A percentile compares a stretch with the other conserved stretches of the same genome.
Evolutionary conservation across 2,797 vertebrate genomes (phyloP).

Genomic region (Moxostoma hubbsi): DNA sequence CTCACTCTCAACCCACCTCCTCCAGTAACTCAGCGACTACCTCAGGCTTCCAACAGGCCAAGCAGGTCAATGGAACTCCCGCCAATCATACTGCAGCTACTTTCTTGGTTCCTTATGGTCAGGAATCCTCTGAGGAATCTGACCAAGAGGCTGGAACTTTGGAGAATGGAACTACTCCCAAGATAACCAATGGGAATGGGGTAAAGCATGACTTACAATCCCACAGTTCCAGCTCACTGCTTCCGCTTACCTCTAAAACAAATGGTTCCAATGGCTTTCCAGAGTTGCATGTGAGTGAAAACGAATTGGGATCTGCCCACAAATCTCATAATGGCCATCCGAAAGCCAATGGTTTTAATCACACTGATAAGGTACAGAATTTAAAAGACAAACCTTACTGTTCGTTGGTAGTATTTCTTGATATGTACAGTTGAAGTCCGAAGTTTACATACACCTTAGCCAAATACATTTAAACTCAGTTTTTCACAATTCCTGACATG

Average conservation of each 20-base stretch:
- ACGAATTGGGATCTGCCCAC: slow-evolving; percentile 62
- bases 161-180: slow-evolving; percentile 76
- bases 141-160: slow-evolving; percentile 85
- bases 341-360: slow-evolving; percentile 76
- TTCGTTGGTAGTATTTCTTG: background rate
- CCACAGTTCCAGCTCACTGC: slow-evolving; percentile 54
- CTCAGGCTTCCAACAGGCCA: slow-evolving; percentile 66
- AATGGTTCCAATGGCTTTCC: slow-evolving; percentile 64
- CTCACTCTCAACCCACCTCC: slow-evolving; percentile 72
- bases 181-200: slow-evolving; percentile 20
- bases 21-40: slow-evolving; percentile 68
- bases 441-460: too few relatives aligned
- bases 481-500: too few relatives aligned
- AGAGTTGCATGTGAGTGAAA: slow-evolving; percentile 60
- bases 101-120: slow-evolving; percentile 82
- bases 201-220: background rate
- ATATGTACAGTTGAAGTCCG: background rate
- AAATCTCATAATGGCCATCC: slow-evolving; percentile 79
- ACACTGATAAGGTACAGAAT: slow-evolving; percentile 58
- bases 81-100: slow-evolving; percentile 72
- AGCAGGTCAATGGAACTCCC: slow-evolving; percentile 79
- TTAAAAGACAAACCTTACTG: background rate
- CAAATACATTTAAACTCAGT: too few relatives aligned
- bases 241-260: slow-evolving; percentile 46
- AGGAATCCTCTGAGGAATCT: slow-evolving; percentile 88